Percentiles rank a stretch among this genome's conserved stretches.
phyloP scores from a whole-genome alignment of 2,888 invertebrate genomes.

The Conus canariensis region DNA sequence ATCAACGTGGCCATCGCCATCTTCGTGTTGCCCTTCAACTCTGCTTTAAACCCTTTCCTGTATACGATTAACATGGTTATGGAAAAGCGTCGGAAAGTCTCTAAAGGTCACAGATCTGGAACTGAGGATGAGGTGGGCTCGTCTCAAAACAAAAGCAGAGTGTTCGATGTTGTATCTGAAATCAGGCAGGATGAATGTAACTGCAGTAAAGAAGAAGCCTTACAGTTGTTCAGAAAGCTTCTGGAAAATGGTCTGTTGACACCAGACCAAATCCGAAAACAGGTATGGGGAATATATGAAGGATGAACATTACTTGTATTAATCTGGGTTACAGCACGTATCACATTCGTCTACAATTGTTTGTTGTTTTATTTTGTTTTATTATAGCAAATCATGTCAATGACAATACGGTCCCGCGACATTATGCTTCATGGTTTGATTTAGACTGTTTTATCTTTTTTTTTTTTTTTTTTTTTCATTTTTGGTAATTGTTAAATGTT shows the following conservation, averaged over 20 bases:
- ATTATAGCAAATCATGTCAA: too few relatives aligned
- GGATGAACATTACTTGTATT: too few relatives aligned
- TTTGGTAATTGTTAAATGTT: too few relatives aligned
- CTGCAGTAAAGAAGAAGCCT: constrained; percentile 8
- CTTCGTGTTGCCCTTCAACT: constrained; percentile 7
- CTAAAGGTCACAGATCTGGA: background rate
- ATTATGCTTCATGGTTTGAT: too few relatives aligned
- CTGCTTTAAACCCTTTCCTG: background rate
- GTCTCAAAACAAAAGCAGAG: background rate
- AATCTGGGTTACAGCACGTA: too few relatives aligned
- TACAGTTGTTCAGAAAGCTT: background rate
- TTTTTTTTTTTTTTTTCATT: too few relatives aligned
- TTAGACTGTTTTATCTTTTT: too few relatives aligned
- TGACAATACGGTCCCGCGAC: too few relatives aligned
- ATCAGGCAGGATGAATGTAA: background rate
- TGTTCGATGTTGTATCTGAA: background rate
- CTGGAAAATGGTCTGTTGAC: background rate
- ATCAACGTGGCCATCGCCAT: background rate
- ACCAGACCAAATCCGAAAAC: background rate
- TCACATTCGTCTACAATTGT: too few relatives aligned
- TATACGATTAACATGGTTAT: background rate
- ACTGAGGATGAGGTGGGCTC: background rate
- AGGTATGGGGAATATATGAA: background rate
- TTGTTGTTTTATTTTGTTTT: too few relatives aligned
- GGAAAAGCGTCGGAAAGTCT: background rate